These are phyloP conservation scores for Sycophila sp. DNA, from an alignment of 1,140 invertebrate genomes.

Conservation along the genomic window DNA sequence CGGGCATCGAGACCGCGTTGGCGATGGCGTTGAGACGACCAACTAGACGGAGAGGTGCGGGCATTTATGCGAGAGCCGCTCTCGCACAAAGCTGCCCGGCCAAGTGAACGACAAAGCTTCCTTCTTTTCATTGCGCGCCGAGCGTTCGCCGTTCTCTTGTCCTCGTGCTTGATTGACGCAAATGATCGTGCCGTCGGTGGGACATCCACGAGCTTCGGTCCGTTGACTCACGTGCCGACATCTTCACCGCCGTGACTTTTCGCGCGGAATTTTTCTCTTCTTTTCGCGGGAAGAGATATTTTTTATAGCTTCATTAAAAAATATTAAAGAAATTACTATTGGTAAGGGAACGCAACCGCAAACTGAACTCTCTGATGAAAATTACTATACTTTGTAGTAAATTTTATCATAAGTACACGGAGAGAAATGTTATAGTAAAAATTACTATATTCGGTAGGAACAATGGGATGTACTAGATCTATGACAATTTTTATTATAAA, in stretches of 20 bases:
- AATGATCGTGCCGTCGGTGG: background rate
- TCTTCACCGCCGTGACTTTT: too few relatives aligned
- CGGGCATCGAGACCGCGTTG: background rate
- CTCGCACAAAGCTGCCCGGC: too few relatives aligned
- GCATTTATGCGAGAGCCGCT: too few relatives aligned
- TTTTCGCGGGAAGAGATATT: background rate
- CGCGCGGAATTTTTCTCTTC: background rate
- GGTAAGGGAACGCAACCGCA: too few relatives aligned
- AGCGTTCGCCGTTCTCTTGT: slow-evolving; percentile 5
- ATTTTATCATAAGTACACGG: too few relatives aligned
- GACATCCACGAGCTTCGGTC: background rate
- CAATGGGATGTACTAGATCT: too few relatives aligned
- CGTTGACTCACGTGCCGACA: background rate
- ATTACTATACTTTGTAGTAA: too few relatives aligned
- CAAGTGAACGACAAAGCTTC: slow-evolving; percentile 16
- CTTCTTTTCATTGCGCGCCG: background rate
- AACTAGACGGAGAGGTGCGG: background rate
- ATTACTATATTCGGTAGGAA: too few relatives aligned
- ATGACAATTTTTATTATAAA: too few relatives aligned
- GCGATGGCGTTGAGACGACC: background rate
- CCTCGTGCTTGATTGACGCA: slow-evolving; percentile 28
- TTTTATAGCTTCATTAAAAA: background rate
- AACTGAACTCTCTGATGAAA: too few relatives aligned
- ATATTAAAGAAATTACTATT: too few relatives aligned
- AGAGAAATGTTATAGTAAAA: too few relatives aligned